phyloP scores from a whole-genome alignment of 2,113 vertebrate genomes.

The Sphyrna mokarran region DNA sequence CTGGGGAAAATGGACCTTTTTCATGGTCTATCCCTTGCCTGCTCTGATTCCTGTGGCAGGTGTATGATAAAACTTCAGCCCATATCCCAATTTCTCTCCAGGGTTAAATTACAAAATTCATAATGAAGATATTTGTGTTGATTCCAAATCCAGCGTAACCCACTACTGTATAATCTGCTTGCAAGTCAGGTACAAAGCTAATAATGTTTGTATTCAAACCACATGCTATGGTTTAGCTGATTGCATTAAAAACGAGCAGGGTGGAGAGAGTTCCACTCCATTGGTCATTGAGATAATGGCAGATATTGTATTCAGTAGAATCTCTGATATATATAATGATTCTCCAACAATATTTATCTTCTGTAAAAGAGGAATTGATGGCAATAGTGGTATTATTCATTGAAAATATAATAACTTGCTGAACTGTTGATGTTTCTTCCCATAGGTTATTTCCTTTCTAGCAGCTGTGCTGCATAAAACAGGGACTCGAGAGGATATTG shows the following conservation, averaged over 20 bases:
- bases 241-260: background rate
- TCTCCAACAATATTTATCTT: background rate
- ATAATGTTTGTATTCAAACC: background rate
- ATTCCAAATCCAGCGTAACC: background rate
- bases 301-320: background rate
- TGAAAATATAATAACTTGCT: background rate
- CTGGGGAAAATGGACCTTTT: no score
- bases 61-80: no score
- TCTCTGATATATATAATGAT: background rate
- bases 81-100: background rate
- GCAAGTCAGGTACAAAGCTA: background rate
- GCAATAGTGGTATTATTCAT: background rate
- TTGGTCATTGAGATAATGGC: background rate
- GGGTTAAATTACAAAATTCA: background rate
- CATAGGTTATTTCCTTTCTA: constrained; percentile 91
- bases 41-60: no score
- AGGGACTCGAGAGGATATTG: constrained; percentile 82
- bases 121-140: background rate
- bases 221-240: background rate
- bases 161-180: background rate
- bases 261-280: background rate
- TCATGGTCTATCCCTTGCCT: no score
- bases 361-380: background rate
- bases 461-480: constrained; percentile 84
- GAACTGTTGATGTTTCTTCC: background rate